Conservation (phyloP, 1,140 invertebrate genomes). For the Melipona quadrifasciata region DNA sequence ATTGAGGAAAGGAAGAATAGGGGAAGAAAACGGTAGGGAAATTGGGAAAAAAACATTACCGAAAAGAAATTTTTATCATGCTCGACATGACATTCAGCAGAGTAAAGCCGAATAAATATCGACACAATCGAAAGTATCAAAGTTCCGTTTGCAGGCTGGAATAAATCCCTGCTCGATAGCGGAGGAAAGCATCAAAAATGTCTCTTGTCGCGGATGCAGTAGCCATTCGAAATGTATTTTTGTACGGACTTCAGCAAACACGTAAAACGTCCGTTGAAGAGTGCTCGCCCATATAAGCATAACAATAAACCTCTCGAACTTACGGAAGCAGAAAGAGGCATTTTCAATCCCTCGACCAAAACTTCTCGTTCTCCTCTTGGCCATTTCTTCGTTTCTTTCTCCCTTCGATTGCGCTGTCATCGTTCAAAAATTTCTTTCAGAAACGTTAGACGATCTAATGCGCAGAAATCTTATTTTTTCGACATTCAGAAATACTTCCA, state of each 20-base stretch:
- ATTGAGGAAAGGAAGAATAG: no score
- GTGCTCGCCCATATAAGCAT: slow-evolving; percentile 58
- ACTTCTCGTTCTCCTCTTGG: background rate
- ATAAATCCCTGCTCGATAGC: slow-evolving; percentile 11
- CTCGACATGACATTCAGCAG: background rate
- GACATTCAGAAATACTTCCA: background rate
- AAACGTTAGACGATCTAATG: slow-evolving; percentile 19
- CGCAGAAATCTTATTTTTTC: slow-evolving; percentile 23
- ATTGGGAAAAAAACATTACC: background rate
- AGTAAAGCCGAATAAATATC: background rate
- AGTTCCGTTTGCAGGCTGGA: background rate
- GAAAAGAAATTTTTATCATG: background rate
- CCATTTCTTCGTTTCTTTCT: slow-evolving; percentile 2
- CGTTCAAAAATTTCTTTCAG: slow-evolving; percentile 12
- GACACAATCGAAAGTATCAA: slow-evolving; percentile 14
- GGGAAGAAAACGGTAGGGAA: no score
- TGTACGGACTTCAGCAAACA: slow-evolving; percentile 17
- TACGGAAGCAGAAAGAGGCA: slow-evolving; percentile 57
- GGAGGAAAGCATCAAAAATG: background rate
- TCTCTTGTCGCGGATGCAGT: background rate
- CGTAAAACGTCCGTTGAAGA: background rate
- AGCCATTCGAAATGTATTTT: slow-evolving; percentile 18
- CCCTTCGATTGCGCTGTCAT: background rate
- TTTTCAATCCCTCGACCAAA: slow-evolving; percentile 53
- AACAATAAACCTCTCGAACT: slow-evolving; percentile 63